A percentile compares a stretch with the other conserved stretches of the same genome.
phyloP scores from a whole-genome alignment of 2,888 invertebrate species.

The Dynastes hyllus region DNA sequence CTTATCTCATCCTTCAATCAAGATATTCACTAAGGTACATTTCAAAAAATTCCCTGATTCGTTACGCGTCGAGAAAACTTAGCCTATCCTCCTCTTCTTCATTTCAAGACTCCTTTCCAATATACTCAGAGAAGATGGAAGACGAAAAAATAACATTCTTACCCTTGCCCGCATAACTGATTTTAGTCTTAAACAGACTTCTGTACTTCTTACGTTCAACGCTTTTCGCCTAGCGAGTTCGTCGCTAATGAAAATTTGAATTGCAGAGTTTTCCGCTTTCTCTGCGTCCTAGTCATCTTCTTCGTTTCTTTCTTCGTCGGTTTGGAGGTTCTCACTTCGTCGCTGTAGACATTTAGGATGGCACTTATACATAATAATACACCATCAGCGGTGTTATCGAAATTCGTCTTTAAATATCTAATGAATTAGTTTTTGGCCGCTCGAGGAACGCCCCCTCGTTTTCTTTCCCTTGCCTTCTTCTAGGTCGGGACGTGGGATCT shows the following conservation, averaged over 20 bases:
- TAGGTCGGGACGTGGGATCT: constrained; percentile 27
- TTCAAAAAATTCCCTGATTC: too few species aligned
- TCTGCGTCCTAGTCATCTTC: constrained; percentile 54
- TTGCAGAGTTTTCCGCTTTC: constrained; percentile 62
- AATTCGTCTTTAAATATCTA: constrained; percentile 68
- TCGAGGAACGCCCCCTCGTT: too few species aligned
- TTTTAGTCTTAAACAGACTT: not conserved
- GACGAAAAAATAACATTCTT: not conserved
- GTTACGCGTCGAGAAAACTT: too few species aligned
- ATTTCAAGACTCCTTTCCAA: not conserved
- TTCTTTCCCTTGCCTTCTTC: not conserved
- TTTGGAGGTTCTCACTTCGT: constrained; percentile 2
- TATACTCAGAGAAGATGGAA: not conserved
- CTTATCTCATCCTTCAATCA: too few species aligned
- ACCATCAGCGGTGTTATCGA: constrained; percentile 66
- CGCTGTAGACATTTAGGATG: constrained; percentile 50
- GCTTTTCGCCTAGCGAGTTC: constrained; percentile 46
- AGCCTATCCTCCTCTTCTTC: too few species aligned
- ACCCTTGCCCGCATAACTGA: not conserved
- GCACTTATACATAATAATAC: constrained; percentile 66
- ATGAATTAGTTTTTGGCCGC: constrained; percentile 63
- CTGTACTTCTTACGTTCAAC: constrained; percentile 8
- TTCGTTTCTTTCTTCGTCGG: constrained; percentile 46
- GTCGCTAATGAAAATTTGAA: constrained; percentile 66
- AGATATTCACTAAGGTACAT: too few species aligned